Evolutionary conservation across 2,113 vertebrate species (phyloP).

Genomic region (Forbesichthys papilliferus): DNA sequence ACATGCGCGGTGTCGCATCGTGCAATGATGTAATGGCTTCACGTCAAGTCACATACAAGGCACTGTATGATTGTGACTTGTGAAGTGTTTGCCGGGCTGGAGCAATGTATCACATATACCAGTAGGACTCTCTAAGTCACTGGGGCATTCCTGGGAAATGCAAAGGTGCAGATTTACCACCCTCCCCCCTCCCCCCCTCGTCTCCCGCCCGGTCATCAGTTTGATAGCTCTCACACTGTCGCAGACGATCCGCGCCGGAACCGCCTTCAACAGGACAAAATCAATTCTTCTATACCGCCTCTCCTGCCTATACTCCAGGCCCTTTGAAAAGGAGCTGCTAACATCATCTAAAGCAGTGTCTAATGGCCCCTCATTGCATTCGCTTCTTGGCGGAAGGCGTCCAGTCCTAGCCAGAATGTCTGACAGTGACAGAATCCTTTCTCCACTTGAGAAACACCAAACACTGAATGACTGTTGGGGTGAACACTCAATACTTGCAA

Average conservation of each 20-base stretch:
- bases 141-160: conserved; percentile 64
- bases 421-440: neutral
- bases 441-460: neutral
- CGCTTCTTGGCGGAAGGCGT: neutral
- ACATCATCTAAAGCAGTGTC: conserved; percentile 17
- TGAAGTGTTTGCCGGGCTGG: conserved; percentile 18
- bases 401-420: neutral
- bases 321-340: conserved; percentile 28
- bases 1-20: too few species aligned
- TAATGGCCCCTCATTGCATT: conserved; percentile 17
- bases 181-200: neutral
- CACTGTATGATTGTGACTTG: conserved; percentile 12
- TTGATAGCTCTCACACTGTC: conserved; percentile 66
- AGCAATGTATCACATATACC: conserved; percentile 41
- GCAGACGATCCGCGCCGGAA: conserved; percentile 49
- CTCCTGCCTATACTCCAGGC: conserved; percentile 28
- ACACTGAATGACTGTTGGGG: too few species aligned
- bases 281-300: conserved; percentile 59
- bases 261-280: conserved; percentile 55
- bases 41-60: conserved; percentile 8
- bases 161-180: conserved; percentile 61
- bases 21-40: conserved; percentile 1
- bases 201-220: conserved; percentile 66
- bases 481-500: too few species aligned
- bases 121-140: conserved; percentile 40